Conservation (phyloP, 1,140 invertebrate genomes). For the Charaxes varanes region DNA sequence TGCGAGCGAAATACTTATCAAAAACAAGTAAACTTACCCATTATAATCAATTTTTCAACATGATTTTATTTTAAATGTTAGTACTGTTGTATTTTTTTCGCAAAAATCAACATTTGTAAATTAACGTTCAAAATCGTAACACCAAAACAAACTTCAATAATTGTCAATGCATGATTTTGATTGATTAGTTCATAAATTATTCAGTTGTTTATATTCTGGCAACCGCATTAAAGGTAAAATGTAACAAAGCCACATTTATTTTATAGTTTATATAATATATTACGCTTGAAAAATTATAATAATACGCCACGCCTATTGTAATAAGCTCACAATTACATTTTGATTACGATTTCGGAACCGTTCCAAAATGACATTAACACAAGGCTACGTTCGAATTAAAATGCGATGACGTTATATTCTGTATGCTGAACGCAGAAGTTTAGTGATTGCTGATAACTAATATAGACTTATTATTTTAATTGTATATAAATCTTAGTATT, state of each 20-base stretch:
- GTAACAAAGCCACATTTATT: no score
- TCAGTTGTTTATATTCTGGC: no score
- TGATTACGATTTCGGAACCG: constrained; percentile 18
- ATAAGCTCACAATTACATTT: constrained; percentile 8
- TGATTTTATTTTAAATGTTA: constrained; percentile 41
- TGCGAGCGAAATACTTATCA: background rate
- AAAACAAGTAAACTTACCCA: constrained; percentile 38
- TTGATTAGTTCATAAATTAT: background rate
- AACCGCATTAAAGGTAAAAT: no score
- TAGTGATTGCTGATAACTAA: no score
- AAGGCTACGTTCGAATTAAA: no score
- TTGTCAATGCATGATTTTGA: constrained; percentile 11
- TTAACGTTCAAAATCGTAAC: constrained; percentile 32
- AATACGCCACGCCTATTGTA: constrained; percentile 19
- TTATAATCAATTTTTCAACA: constrained; percentile 38
- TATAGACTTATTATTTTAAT: no score
- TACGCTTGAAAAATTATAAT: background rate
- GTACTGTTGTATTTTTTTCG: constrained; percentile 31
- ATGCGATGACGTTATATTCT: constrained; percentile 4
- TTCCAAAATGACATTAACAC: constrained; percentile 17
- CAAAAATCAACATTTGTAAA: constrained; percentile 58
- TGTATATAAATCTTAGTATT: no score
- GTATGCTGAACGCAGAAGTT: no score
- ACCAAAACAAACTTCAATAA: constrained; percentile 17
- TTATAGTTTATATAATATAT: constrained; percentile 5